Base-by-base conservation (phyloP, 2,797 vertebrate genomes). In the Melanotaenia pygmaea region DNA sequence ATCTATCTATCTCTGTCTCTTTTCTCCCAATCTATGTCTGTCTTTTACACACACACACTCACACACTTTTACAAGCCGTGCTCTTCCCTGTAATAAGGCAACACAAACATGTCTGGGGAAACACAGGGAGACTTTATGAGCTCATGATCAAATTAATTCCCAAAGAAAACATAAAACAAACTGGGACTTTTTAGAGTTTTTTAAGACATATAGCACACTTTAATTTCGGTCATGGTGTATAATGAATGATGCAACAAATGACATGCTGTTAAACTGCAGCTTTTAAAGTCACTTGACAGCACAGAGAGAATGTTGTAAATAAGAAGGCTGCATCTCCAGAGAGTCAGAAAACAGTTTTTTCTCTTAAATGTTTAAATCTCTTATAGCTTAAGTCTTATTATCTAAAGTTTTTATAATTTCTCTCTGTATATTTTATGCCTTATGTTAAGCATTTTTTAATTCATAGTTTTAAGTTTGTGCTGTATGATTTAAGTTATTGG, bases 51-150 rank as follows among this genome's bases (percentile, higher is more conserved):
- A 69, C 62, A 74, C 67, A 67, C 32, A 67, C n/a, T 68, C 50
- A 81, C 77, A 81, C 63, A 74, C 58, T 84, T 92, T 91, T 88
- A 91, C 89, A 86, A 88, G 88, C 58, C 57, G 56, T 67, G 73
- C 88, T 89, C 86, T 87, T 91, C 91, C 91, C 91, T 92, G 84
- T 93, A 90, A 93, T 90, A 89, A 90, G 80, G 87, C 84, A 89
- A 86, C 74, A 87, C 88, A 91, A 90, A 91, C 90, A 90, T 72
- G 86, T 87, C 86, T 88, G 80, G 85, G 88, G 80, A 86, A 89
- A 83, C 79, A 90, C 86, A 82, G 70, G 71, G 76, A 70, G 75
- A 83, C 83, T 91, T 89, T 88, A 91, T 84, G 76, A 89, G 87
- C 78, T 86, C 76, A 74, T 38, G 58, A 92, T 91, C 72, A 85